Evolutionary conservation across 2,113 vertebrate species (phyloP).

Genomic region (Urocitellus parryii): DNA sequence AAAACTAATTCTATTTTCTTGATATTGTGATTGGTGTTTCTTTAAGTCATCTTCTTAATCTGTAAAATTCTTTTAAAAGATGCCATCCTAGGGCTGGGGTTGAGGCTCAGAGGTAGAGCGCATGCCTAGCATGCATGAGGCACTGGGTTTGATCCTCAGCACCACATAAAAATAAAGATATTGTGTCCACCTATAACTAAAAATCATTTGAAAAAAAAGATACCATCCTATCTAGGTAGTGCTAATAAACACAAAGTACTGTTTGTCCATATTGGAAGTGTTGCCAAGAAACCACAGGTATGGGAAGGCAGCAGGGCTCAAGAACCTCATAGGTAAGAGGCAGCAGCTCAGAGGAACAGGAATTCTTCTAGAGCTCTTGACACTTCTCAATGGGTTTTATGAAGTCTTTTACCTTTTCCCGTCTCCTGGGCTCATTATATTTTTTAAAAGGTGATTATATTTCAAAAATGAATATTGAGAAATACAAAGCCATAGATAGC

Average conservation of each 20-base stretch:
- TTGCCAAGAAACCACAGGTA: not conserved
- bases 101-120: too few species aligned
- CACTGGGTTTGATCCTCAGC: too few species aligned
- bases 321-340: not conserved
- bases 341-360: not conserved
- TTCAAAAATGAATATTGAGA: not conserved
- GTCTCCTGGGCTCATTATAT: not conserved
- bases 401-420: not conserved
- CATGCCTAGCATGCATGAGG: too few species aligned
- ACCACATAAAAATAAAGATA: too few species aligned
- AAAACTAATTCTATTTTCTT: not conserved
- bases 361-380: not conserved
- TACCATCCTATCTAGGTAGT: not conserved
- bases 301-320: not conserved
- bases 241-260: too few species aligned
- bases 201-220: not conserved
- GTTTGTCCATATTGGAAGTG: not conserved
- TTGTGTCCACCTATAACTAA: too few species aligned
- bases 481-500: not conserved
- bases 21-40: not conserved
- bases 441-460: not conserved
- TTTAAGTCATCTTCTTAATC: too few species aligned
- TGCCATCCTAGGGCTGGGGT: too few species aligned
- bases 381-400: not conserved
- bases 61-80: not conserved